Conservation (phyloP, 1,140 invertebrate species). For the Varroa destructor region DNA sequence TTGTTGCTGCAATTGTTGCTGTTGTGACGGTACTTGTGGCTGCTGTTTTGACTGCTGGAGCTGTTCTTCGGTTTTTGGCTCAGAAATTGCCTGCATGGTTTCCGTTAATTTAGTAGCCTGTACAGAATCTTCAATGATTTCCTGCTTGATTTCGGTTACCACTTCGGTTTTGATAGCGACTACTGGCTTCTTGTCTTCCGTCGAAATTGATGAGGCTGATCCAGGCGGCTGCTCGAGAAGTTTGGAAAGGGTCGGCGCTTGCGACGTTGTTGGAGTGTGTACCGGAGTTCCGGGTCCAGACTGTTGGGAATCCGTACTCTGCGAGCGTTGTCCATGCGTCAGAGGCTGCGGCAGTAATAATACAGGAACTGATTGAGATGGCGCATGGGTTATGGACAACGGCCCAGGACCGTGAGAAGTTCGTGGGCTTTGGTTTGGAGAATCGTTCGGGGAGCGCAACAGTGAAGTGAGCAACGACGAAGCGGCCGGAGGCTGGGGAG, state of each 20-base stretch:
- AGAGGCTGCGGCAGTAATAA: neutral
- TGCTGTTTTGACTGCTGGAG: neutral
- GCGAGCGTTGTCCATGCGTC: neutral
- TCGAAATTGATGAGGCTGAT: neutral
- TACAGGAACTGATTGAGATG: neutral
- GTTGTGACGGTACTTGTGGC: neutral
- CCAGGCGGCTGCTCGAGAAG: slow-evolving; percentile 5
- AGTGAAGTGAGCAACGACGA: slow-evolving; percentile 6
- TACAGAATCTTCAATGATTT: neutral
- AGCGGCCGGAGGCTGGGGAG: neutral
- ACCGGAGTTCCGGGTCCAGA: neutral
- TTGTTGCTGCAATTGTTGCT: neutral
- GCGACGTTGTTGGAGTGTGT: neutral
- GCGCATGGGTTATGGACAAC: neutral
- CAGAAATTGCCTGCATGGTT: neutral
- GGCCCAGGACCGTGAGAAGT: neutral
- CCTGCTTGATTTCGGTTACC: neutral
- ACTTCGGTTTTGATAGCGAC: slow-evolving; percentile 8
- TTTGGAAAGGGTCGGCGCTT: slow-evolving; percentile 13
- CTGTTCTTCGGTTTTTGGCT: neutral
- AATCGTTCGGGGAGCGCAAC: neutral
- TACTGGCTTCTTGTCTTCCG: neutral
- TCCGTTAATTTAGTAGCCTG: neutral
- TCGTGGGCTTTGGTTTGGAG: slow-evolving; percentile 23
- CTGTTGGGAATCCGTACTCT: slow-evolving; percentile 3